phyloP scores from a whole-genome alignment of 2,797 vertebrate species.

The Gallinago stenura region DNA sequence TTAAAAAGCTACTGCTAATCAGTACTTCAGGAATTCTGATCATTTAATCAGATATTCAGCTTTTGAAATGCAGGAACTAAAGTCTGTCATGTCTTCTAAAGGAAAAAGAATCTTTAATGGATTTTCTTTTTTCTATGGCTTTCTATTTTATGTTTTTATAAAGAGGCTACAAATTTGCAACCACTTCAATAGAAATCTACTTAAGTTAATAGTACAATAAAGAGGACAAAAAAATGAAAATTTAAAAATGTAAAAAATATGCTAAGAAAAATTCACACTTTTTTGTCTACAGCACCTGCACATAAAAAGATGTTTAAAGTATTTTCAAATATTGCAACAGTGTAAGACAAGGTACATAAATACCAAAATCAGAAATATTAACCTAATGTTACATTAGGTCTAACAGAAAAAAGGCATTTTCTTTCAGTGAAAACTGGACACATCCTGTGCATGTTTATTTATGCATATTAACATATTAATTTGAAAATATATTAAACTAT shows the following conservation, averaged over 20 bases:
- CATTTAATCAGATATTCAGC: neutral
- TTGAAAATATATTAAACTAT: accelerated
- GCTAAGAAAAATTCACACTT: neutral
- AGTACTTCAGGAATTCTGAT: neutral
- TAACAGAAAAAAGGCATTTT: neutral
- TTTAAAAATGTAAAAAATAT: neutral
- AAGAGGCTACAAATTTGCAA: neutral
- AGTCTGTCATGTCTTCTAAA: neutral
- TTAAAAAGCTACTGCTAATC: neutral
- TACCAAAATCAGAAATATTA: neutral
- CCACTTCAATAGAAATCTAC: neutral
- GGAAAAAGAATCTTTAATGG: neutral
- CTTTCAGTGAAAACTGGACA: neutral
- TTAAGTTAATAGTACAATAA: neutral
- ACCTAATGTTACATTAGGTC: neutral
- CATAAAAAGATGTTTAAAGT: neutral
- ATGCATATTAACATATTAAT: neutral
- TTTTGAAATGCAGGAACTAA: neutral
- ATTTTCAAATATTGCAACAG: neutral
- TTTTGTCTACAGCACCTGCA: neutral
- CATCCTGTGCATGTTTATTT: neutral
- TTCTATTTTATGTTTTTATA: neutral
- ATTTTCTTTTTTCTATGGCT: neutral
- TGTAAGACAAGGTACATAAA: neutral
- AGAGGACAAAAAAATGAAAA: neutral